Evolutionary conservation across 2,797 vertebrate genomes (phyloP), one percentile per base, ranked within the genome.

Genomic region (Rhinella marina): DNA sequence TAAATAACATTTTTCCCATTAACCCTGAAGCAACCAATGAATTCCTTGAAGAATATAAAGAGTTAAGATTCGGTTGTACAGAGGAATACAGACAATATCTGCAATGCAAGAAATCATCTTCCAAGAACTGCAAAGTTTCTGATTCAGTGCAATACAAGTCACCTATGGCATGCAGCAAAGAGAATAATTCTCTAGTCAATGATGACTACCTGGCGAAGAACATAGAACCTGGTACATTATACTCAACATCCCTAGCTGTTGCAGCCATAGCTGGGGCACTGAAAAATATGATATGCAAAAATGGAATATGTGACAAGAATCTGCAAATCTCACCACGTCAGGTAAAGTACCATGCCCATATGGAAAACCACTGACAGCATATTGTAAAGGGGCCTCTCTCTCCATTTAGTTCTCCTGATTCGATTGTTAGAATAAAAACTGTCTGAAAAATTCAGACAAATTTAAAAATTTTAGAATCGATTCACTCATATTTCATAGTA

Each of bases 31-130:
- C 92, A 13, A 87, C 91, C 70, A 95, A 95, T 88, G 73, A 75
- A 54, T 94, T 93, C 41, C 92, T 95, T 68, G 91, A 94, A 79
- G 82, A 94, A 83, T 95, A 95, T 90, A 93, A 92, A 82, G 87
- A 90, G 82, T 81, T 94, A 29, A 91, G 92, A 72, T 94, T 92
- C 78, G 91, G 90, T 64, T 93, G 93, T 87, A 88, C 89, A n/a
- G 7, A 90, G 17, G 91, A 93, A 54, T 27, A 87, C 41, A 73
- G 66, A 23, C 2, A 90, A 14, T 83, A 90, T 72, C 86, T 54
- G 16, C 68, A 90, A 41, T 93, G 92, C 82, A 88, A 23, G 21
- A 23, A 88, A 19, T 50, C 10, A 13, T 21, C 85, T 0, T 90
- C 91, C 48, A 88, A 88, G 4, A 23, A 79, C 16, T 94, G 93